Evolutionary conservation across 2,797 vertebrate genomes (phyloP), one percentile per base, ranked within the genome.

Genomic region (Pantherophis alleghaniensis): DNA sequence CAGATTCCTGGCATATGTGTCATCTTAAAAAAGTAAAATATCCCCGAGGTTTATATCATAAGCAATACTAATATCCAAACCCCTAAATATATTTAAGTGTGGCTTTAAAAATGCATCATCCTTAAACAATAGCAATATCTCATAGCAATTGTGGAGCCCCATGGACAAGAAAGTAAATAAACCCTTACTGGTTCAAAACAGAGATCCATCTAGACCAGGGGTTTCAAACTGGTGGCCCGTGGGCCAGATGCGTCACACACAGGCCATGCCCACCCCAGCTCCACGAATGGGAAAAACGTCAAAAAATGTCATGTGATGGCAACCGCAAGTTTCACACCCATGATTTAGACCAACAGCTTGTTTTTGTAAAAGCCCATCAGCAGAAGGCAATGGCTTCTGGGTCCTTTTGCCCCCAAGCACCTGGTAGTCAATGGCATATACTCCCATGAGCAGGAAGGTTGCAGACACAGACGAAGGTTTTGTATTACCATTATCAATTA

Each of bases 71-170:
- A 53, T 91, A 88, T 91, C 79, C 59, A 91, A 88, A 55, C 14
- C 83, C 91, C 93, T 97, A 95, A 96, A 95, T 86, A 90, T 96
- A 94, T 93, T 96, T 87, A 93, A 90, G 90, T 90, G 74, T 94
- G 47, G 79, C 53, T 92, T 59, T 87, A 92, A 88, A 90, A 95
- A 94, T 91, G 88, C 4, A 13, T 2, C 32, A 16, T 37, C n/a
- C n/a, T 51, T 26, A 61, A 14, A 59, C n/a, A 20, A 6, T 11
- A 32, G 2, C 10, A 74, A 7, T 9, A n/a, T 11, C 24, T 42
- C 12, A 28, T 22, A 22, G 37, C n/a, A 6, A 37, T 42, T 42
- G 57, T 89, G 57, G 74, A 79, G 1, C 24, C 22, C 22, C 55
- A 83, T 28, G 13, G 55, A 63, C 47, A 51, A 60, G 24, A 22